Evolutionary conservation across 2,113 vertebrate species (phyloP).

Genomic region (Bufo bufo): DNA sequence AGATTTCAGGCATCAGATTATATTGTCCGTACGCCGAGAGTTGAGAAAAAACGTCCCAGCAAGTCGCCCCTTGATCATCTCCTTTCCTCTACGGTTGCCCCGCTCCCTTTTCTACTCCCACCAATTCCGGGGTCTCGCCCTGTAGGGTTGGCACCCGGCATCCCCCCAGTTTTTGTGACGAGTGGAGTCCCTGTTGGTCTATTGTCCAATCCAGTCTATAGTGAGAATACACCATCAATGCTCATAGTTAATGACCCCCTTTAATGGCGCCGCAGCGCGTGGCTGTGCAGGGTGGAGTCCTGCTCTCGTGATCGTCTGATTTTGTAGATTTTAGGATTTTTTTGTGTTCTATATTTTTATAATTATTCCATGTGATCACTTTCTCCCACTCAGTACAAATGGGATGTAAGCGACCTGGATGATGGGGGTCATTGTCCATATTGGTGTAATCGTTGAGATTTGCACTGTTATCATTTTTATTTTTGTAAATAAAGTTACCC

Average conservation of each 20-base stretch:
- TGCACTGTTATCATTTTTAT: slow-evolving; percentile 18
- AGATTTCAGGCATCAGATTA: too few relatives aligned
- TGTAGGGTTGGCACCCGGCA: neutral
- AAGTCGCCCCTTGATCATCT: too few relatives aligned
- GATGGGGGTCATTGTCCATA: neutral
- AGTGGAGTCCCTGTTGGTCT: too few relatives aligned
- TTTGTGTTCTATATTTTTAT: neutral
- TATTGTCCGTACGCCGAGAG: too few relatives aligned
- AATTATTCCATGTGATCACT: neutral
- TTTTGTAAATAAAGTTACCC: slow-evolving; percentile 47
- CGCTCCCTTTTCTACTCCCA: too few relatives aligned
- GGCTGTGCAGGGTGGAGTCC: neutral
- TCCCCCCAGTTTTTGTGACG: too few relatives aligned
- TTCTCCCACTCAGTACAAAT: neutral
- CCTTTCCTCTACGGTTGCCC: too few relatives aligned
- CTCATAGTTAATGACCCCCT: neutral
- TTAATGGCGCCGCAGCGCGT: neutral
- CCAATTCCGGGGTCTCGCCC: too few relatives aligned
- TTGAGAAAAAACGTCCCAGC: too few relatives aligned
- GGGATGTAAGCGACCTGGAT: neutral
- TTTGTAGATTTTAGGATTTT: neutral
- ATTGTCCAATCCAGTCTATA: too few relatives aligned
- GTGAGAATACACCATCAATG: neutral
- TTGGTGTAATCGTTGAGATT: slow-evolving; percentile 18
- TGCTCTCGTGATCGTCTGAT: neutral